These are phyloP conservation scores for Pongo pygmaeus DNA, from an alignment of 2,113 vertebrate species.

Conservation along the genomic window DNA sequence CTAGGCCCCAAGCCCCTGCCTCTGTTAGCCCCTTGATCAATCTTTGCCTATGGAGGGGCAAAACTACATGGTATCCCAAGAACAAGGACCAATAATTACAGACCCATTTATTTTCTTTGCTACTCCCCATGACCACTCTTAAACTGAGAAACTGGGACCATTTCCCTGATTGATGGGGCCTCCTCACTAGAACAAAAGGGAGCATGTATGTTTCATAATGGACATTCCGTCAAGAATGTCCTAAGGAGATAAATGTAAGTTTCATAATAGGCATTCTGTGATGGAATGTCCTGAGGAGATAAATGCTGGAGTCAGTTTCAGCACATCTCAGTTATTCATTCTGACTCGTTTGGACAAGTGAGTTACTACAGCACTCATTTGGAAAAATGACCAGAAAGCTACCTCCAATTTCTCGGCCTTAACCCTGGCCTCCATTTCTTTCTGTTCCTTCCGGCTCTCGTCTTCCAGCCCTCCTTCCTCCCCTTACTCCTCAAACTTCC, in stretches of 20 bases:
- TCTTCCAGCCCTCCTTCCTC: not conserved
- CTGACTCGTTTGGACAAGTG: not conserved
- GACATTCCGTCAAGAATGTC: not conserved
- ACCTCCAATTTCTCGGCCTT: not conserved
- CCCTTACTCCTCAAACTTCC: not conserved
- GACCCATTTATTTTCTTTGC: not conserved
- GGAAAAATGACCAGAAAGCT: not conserved
- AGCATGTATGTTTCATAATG: not conserved
- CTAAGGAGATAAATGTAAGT: not conserved
- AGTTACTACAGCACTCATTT: not conserved
- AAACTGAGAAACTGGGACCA: not conserved
- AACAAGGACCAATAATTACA: not conserved
- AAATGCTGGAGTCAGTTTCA: not conserved
- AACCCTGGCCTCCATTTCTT: not conserved
- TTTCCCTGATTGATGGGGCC: not conserved
- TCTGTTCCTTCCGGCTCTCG: fast-evolving
- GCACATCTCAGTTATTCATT: not conserved
- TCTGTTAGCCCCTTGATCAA: not conserved
- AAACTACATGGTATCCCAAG: not conserved
- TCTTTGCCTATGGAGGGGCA: not conserved
- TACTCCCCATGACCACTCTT: not conserved
- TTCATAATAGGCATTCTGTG: not conserved
- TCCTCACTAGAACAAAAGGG: not conserved
- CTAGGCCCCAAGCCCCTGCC: not conserved
- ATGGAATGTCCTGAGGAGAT: not conserved